Evolutionary conservation across 2,113 vertebrate genomes (phyloP).

Genomic region (Planiliza haematocheilus): DNA sequence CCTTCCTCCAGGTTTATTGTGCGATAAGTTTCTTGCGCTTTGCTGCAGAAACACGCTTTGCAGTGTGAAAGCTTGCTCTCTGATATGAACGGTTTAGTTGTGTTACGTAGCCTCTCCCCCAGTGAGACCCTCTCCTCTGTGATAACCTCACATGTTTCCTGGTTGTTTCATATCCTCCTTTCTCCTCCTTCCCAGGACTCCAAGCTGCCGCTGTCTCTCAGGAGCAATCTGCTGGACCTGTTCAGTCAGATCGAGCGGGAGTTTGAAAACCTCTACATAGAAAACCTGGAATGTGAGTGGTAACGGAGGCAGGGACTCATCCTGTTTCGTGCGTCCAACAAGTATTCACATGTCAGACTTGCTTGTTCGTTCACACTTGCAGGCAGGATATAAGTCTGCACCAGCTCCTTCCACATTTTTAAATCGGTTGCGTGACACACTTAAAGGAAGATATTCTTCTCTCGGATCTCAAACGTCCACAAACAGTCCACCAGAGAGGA

Average conservation of each 20-base stretch:
- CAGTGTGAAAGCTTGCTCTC: not conserved
- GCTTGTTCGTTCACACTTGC: no score
- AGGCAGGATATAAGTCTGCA: no score
- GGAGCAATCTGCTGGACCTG: conserved; percentile 94
- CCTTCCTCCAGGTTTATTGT: conserved; percentile 26
- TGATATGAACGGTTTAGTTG: no score
- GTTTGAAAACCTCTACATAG: conserved; percentile 98
- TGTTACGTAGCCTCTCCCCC: no score
- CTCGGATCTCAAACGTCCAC: no score
- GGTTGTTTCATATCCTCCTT: not conserved
- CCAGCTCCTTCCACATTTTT: no score
- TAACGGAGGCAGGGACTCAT: not conserved
- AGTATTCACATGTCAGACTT: no score
- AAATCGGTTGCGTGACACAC: no score
- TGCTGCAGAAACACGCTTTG: not conserved
- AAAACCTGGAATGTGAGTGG: conserved; percentile 96
- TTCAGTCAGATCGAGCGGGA: conserved; percentile 99
- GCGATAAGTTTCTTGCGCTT: not conserved
- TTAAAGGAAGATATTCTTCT: no score
- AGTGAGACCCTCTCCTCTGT: no score
- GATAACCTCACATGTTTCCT: not conserved
- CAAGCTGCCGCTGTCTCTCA: conserved; percentile 92
- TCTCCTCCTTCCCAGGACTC: conserved; percentile 87
- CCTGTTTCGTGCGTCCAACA: no score
- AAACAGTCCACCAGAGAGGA: no score